Percentiles rank a stretch among this genome's conserved stretches.
Evolutionary conservation across 2,113 vertebrate species (phyloP).

Genomic region (Loxodonta africana): DNA sequence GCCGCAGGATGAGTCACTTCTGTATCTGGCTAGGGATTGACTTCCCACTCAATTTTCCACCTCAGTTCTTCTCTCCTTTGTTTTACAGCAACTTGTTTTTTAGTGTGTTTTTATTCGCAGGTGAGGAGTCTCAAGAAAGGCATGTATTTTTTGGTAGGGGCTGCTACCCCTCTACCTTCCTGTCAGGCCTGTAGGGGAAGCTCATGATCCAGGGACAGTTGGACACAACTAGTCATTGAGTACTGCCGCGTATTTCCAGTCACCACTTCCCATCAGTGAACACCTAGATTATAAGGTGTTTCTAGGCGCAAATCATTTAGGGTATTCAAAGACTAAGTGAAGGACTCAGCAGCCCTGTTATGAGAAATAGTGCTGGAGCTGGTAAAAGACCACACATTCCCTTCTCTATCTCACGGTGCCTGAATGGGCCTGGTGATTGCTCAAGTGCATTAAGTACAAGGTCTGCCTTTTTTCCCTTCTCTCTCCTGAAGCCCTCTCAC

Average conservation of each 20-base stretch:
- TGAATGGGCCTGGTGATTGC: neutral
- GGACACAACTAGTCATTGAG: neutral
- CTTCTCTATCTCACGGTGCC: neutral
- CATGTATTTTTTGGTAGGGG: neutral
- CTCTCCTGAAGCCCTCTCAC: neutral
- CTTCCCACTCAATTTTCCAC: neutral
- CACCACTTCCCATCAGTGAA: neutral
- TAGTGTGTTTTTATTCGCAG: neutral
- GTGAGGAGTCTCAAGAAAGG: neutral
- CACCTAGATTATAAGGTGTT: neutral
- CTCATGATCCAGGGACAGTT: neutral
- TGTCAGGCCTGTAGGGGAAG: neutral
- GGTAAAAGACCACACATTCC: neutral
- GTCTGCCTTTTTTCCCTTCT: neutral
- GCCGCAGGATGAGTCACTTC: neutral
- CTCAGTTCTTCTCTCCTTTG: neutral
- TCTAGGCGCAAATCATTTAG: neutral
- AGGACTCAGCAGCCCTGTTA: neutral
- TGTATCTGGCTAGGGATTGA: neutral
- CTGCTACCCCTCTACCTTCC: neutral
- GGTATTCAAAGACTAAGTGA: neutral
- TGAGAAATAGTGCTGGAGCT: neutral
- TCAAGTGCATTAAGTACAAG: neutral
- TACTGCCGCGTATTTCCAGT: neutral
- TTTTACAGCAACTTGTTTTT: neutral